A percentile compares a stretch with the other conserved stretches of the same genome.
These are phyloP conservation scores for Apis mellifera DNA, from an alignment of 1,140 invertebrate species.

Conservation along the genomic window DNA sequence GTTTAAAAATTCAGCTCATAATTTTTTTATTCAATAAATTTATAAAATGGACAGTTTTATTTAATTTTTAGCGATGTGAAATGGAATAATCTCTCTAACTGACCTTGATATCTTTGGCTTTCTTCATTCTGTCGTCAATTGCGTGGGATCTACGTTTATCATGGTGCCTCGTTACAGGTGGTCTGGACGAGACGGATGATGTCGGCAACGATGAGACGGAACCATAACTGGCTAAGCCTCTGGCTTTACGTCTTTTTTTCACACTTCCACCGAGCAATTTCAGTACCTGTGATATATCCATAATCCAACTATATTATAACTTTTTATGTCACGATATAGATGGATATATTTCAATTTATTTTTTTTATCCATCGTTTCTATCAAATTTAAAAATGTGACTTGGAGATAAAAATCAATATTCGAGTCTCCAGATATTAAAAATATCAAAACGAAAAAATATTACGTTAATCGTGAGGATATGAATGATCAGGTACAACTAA, in stretches of 20 bases:
- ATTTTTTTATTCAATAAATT: too few relatives aligned
- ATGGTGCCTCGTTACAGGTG: slow-evolving; percentile 83
- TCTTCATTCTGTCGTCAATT: slow-evolving; percentile 85
- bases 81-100: slow-evolving; percentile 23
- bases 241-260: slow-evolving; percentile 82
- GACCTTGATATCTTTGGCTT: slow-evolving; percentile 89
- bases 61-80: neutral
- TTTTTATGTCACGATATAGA: too few relatives aligned
- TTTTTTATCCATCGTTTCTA: too few relatives aligned
- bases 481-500: too few relatives aligned
- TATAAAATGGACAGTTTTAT: too few relatives aligned
- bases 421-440: too few relatives aligned
- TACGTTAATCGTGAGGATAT: too few relatives aligned
- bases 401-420: too few relatives aligned
- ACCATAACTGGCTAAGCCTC: slow-evolving; percentile 84
- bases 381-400: too few relatives aligned
- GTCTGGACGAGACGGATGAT: slow-evolving; percentile 89
- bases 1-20: too few relatives aligned
- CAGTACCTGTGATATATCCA: slow-evolving; percentile 83
- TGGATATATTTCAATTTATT: too few relatives aligned
- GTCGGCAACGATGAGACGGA: slow-evolving; percentile 92
- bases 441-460: too few relatives aligned
- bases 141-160: slow-evolving; percentile 83
- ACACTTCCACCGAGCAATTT: slow-evolving; percentile 89
- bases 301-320: neutral